Evolutionary conservation across 2,113 vertebrate genomes (phyloP).

Genomic region (Turnix velox): DNA sequence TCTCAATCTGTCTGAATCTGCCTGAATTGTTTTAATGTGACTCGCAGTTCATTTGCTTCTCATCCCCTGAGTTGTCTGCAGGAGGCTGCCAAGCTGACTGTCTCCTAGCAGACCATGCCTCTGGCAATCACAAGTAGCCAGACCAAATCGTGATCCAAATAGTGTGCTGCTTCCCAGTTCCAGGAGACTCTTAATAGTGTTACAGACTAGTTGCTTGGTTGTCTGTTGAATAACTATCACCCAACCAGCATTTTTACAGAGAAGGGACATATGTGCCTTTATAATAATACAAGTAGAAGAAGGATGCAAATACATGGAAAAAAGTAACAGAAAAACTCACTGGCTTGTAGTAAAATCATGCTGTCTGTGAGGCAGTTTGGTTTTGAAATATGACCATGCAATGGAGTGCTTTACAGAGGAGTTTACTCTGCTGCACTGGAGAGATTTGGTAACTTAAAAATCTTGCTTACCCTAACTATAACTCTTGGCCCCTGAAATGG

Average conservation of each 20-base stretch:
- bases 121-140: neutral
- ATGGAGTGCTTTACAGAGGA: neutral
- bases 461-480: neutral
- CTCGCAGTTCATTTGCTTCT: slow-evolving; percentile 46
- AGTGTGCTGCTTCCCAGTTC: neutral
- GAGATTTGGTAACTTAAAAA: neutral
- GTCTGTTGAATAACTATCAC: neutral
- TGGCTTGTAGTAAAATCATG: neutral
- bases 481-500: neutral
- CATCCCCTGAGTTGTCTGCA: neutral
- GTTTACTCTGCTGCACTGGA: neutral
- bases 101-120: slow-evolving; percentile 21
- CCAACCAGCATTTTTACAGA: neutral
- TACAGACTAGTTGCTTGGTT: neutral
- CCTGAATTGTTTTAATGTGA: slow-evolving; percentile 24
- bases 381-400: neutral
- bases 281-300: neutral
- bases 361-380: neutral
- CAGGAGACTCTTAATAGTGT: neutral
- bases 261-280: neutral
- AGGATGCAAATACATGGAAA: neutral
- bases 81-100: neutral
- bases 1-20: slow-evolving; percentile 17
- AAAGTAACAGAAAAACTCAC: neutral
- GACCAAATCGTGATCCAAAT: neutral